phyloP scores from a whole-genome alignment of 2,888 invertebrate species.

The Drepana falcataria region DNA sequence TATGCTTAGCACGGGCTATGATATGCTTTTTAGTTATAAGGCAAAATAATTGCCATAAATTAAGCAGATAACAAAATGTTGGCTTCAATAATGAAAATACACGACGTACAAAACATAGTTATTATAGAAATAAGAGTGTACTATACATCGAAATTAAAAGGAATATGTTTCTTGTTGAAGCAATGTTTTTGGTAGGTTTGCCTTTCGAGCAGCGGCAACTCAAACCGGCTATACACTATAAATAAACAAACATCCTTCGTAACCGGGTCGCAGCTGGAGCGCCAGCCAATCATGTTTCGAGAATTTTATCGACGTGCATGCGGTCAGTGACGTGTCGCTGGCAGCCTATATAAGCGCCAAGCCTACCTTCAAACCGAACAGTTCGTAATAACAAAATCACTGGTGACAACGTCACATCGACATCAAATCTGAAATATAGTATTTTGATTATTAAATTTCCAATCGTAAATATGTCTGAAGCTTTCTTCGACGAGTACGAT shows the following conservation, averaged over 20 bases:
- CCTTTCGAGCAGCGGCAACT: conserved; percentile 26
- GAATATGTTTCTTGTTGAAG: no score
- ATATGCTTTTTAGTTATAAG: no score
- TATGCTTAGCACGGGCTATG: no score
- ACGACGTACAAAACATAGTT: no score
- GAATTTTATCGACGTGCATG: conserved; percentile 72
- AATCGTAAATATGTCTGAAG: conserved; percentile 85
- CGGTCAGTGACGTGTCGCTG: conserved; percentile 70
- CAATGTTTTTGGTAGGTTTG: neutral
- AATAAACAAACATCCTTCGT: conserved; percentile 60
- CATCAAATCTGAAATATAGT: conserved; percentile 34
- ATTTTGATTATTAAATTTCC: conserved; percentile 28
- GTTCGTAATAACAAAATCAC: conserved; percentile 44
- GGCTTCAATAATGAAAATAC: no score
- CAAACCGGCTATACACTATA: conserved; percentile 46
- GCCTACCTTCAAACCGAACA: conserved; percentile 36
- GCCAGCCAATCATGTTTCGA: conserved; percentile 62
- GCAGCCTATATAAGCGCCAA: conserved; percentile 51
- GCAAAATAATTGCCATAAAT: no score
- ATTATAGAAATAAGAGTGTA: no score
- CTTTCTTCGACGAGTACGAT: conserved; percentile 93
- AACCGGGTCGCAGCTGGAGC: conserved; percentile 50
- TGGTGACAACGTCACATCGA: conserved; percentile 44
- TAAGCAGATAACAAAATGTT: no score
- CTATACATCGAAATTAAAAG: no score